Percentiles rank a stretch among this genome's conserved stretches.
phyloP scores from a whole-genome alignment of 2,113 vertebrate genomes.

The Sitta europaea region DNA sequence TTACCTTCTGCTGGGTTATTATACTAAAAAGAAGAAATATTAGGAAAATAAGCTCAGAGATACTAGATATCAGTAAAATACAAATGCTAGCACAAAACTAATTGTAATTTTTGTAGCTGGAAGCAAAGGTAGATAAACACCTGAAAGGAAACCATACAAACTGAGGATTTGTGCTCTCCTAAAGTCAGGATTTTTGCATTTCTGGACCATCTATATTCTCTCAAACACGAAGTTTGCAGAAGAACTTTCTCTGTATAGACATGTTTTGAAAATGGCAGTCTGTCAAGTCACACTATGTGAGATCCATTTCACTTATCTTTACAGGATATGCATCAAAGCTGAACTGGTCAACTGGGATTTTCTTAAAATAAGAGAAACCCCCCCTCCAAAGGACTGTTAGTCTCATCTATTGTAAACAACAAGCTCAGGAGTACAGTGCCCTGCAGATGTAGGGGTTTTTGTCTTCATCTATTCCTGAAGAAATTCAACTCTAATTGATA shows the following conservation, averaged over 20 bases:
- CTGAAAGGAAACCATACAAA: background rate
- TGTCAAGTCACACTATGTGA: background rate
- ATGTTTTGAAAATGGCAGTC: background rate
- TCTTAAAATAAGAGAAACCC: background rate
- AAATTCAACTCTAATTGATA: background rate
- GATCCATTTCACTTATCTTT: background rate
- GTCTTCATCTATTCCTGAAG: background rate
- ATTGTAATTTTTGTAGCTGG: background rate
- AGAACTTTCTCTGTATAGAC: background rate
- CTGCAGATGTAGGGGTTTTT: background rate
- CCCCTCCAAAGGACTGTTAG: background rate
- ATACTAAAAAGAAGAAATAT: background rate
- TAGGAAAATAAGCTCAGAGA: background rate
- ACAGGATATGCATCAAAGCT: background rate
- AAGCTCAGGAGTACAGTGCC: background rate
- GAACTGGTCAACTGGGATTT: background rate
- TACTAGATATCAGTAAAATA: background rate
- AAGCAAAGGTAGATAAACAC: background rate
- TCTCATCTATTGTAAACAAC: background rate
- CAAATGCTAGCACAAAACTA: background rate
- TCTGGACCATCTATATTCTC: background rate
- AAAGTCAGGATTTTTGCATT: background rate
- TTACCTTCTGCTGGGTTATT: background rate
- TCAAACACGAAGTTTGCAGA: background rate
- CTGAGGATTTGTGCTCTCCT: background rate